Percentiles rank a stretch among this genome's conserved stretches.
Evolutionary conservation across 2,888 invertebrate genomes (phyloP).

Genomic region (Sinhomidia bicolor): DNA sequence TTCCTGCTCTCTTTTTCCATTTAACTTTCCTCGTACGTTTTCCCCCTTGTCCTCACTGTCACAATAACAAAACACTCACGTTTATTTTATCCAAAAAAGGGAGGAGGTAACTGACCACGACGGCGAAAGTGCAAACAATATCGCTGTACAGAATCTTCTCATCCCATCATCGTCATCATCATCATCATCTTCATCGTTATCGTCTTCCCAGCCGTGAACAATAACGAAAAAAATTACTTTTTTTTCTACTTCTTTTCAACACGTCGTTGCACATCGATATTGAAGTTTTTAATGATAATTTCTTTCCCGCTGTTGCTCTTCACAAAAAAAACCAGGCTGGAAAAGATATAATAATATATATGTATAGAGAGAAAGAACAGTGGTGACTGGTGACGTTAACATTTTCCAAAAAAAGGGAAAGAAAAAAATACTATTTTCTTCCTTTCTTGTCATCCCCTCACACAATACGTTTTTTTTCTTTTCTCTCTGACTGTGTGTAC

Average conservation of each 20-base stretch:
- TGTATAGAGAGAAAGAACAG: too few relatives aligned
- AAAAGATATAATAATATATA: not conserved
- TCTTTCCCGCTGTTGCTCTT: slow-evolving; percentile 33
- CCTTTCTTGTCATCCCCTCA: not conserved
- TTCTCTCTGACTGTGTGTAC: not conserved
- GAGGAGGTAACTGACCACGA: slow-evolving; percentile 60
- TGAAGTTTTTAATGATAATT: slow-evolving; percentile 55
- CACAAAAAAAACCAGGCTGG: not conserved
- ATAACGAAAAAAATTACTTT: slow-evolving; percentile 50
- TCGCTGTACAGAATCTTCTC: slow-evolving; percentile 10
- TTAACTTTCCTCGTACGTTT: slow-evolving; percentile 21
- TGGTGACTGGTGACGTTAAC: not conserved
- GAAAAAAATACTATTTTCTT: not conserved
- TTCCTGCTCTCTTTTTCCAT: slow-evolving; percentile 13
- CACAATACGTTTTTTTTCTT: not conserved
- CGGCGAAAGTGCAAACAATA: slow-evolving; percentile 48
- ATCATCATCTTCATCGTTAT: too few relatives aligned
- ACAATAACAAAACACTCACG: slow-evolving; percentile 23
- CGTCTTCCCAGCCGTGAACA: slow-evolving; percentile 60
- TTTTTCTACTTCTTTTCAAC: slow-evolving; percentile 56
- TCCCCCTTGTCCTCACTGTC: slow-evolving; percentile 20
- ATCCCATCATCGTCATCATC: slow-evolving; percentile 28
- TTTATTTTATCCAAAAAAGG: not conserved
- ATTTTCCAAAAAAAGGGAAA: too few relatives aligned
- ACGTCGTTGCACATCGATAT: slow-evolving; percentile 42